phyloP scores from a whole-genome alignment of 1,140 invertebrate genomes.

The Andricus grossulariae region DNA sequence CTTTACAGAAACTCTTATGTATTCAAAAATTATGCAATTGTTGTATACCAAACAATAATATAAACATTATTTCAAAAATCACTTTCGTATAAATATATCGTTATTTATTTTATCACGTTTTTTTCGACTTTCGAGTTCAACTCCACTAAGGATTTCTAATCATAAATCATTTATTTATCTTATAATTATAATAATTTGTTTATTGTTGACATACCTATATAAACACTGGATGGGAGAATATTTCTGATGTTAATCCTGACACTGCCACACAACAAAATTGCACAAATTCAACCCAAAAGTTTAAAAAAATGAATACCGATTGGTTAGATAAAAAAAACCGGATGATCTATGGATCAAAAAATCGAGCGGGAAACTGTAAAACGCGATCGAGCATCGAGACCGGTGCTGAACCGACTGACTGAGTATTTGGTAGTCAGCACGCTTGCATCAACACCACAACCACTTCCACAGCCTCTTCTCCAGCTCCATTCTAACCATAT shows the following conservation, averaged over 20 bases:
- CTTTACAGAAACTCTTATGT: no score
- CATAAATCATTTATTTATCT: no score
- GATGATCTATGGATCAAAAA: background rate
- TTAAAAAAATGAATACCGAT: background rate
- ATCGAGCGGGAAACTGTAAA: background rate
- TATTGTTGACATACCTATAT: constrained; percentile 19
- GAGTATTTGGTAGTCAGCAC: constrained; percentile 42
- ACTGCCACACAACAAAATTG: constrained; percentile 19
- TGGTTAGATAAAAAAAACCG: background rate
- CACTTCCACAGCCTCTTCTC: constrained; percentile 54
- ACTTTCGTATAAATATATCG: no score
- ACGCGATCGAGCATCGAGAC: constrained; percentile 48
- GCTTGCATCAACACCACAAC: constrained; percentile 56
- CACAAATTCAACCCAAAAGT: constrained; percentile 2
- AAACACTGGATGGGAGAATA: background rate
- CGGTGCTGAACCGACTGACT: constrained; percentile 67
- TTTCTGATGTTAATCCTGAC: constrained; percentile 17
- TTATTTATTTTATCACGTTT: no score
- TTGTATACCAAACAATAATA: no score
- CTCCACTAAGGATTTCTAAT: no score
- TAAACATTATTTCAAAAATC: no score
- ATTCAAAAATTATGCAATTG: no score
- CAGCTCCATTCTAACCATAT: constrained; percentile 36
- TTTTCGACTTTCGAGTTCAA: no score
- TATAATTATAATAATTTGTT: background rate